phyloP scores from a whole-genome alignment of 2,888 invertebrate species.

The Agonum fuliginosum region DNA sequence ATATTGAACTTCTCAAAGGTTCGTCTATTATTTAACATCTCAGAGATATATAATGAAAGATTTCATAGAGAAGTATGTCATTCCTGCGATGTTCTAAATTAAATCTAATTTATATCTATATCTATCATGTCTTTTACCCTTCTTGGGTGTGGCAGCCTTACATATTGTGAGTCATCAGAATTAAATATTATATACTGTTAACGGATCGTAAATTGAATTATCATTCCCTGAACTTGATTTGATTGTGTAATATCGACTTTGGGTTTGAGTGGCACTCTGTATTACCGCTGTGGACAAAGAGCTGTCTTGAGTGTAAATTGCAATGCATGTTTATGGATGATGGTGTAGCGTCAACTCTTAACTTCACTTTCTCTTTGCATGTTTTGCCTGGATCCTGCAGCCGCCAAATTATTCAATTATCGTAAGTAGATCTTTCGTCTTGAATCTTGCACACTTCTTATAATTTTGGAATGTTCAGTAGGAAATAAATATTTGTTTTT shows the following conservation, averaged over 20 bases:
- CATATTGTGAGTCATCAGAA: no score
- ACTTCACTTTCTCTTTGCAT: conserved; percentile 58
- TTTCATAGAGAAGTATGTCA: no score
- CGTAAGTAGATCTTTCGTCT: conserved; percentile 67
- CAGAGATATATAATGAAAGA: no score
- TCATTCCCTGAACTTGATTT: neutral
- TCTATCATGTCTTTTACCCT: no score
- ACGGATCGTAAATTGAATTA: neutral
- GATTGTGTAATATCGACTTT: conserved; percentile 5
- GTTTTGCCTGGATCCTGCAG: conserved; percentile 62
- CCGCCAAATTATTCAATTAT: conserved; percentile 68
- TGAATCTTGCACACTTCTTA: conserved; percentile 44
- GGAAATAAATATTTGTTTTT: conserved; percentile 39
- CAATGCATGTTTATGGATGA: conserved; percentile 48
- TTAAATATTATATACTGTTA: no score
- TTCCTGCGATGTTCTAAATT: no score
- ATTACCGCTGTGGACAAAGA: conserved; percentile 6
- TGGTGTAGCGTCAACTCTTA: conserved; percentile 42
- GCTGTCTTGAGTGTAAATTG: conserved; percentile 30
- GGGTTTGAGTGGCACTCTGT: conserved; percentile 3
- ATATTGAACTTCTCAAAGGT: no score
- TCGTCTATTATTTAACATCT: no score
- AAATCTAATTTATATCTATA: no score
- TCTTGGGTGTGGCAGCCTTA: no score
- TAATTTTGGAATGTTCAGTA: conserved; percentile 27